Percentiles rank a stretch among this genome's conserved stretches.
Conservation (phyloP, 2,113 vertebrate genomes). For the Apodemus sylvaticus region DNA sequence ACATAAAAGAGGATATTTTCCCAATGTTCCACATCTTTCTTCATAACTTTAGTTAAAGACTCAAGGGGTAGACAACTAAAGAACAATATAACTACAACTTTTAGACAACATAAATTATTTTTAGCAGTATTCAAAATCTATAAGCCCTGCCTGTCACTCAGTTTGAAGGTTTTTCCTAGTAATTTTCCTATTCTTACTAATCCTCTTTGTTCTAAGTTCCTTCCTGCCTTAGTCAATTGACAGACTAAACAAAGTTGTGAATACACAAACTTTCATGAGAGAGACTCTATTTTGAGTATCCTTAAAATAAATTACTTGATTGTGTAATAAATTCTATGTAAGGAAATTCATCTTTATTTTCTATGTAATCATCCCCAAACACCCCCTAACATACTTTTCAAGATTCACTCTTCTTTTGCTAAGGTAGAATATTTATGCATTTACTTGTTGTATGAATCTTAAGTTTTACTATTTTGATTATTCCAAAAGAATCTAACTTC, state of each 20-base stretch:
- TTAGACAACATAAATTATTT: neutral
- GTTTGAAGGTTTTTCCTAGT: constrained; percentile 28
- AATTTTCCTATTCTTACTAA: neutral
- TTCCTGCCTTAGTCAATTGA: constrained; percentile 13
- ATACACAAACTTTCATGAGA: constrained; percentile 48
- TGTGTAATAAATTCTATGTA: constrained; percentile 23
- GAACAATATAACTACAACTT: neutral
- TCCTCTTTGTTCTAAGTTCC: constrained; percentile 48
- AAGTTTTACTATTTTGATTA: constrained; percentile 21
- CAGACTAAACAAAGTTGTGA: constrained; percentile 9
- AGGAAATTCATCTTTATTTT: constrained; percentile 53
- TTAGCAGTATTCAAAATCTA: constrained; percentile 20
- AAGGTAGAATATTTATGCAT: constrained; percentile 29
- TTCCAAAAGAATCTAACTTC: neutral
- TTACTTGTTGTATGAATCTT: neutral
- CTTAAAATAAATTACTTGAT: constrained; percentile 41
- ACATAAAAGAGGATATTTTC: constrained; percentile 49
- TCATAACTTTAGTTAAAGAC: constrained; percentile 32
- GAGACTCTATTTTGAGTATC: constrained; percentile 42
- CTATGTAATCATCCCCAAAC: constrained; percentile 16
- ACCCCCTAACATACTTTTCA: constrained; percentile 36
- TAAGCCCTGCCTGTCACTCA: neutral
- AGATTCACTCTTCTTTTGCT: constrained; percentile 35
- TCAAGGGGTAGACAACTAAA: constrained; percentile 32
- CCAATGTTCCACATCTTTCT: neutral